phyloP scores from a whole-genome alignment of 2,113 vertebrate species.

The Craseonycteris thonglongyai region DNA sequence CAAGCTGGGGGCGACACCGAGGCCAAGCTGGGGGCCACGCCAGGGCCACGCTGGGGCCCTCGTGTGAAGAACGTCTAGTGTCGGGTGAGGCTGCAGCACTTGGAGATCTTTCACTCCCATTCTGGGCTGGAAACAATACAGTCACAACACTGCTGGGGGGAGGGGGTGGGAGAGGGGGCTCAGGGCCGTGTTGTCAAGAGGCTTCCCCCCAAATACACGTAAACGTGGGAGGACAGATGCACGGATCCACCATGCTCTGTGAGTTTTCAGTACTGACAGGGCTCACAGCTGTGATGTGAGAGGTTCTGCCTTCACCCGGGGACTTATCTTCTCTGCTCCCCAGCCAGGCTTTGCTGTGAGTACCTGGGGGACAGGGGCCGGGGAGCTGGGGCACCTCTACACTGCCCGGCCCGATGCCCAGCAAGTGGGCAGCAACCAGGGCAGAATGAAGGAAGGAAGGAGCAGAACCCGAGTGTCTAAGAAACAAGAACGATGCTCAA shows the following conservation, averaged over 20 bases:
- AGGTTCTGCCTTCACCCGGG: fast-evolving
- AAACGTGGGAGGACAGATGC: background rate
- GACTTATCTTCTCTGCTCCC: background rate
- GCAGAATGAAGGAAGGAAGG: background rate
- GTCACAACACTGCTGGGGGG: background rate
- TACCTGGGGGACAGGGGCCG: background rate
- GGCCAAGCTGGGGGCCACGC: background rate
- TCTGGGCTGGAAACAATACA: background rate
- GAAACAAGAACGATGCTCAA: background rate
- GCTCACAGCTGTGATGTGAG: background rate
- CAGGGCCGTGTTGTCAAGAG: background rate
- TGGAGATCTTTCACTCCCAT: background rate
- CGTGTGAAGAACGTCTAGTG: background rate
- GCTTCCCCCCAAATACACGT: background rate
- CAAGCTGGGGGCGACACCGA: too few relatives aligned
- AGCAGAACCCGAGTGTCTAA: background rate
- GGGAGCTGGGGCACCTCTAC: background rate
- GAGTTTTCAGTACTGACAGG: fast-evolving
- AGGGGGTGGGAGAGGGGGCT: background rate
- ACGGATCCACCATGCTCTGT: fast-evolving
- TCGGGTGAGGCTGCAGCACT: background rate
- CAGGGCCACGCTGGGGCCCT: background rate
- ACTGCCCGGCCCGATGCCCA: fast-evolving
- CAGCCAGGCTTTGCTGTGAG: background rate
- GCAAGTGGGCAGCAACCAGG: background rate